These are phyloP conservation scores for Salpingus planirostris DNA, from an alignment of 2,888 invertebrate species.

Conservation along the genomic window DNA sequence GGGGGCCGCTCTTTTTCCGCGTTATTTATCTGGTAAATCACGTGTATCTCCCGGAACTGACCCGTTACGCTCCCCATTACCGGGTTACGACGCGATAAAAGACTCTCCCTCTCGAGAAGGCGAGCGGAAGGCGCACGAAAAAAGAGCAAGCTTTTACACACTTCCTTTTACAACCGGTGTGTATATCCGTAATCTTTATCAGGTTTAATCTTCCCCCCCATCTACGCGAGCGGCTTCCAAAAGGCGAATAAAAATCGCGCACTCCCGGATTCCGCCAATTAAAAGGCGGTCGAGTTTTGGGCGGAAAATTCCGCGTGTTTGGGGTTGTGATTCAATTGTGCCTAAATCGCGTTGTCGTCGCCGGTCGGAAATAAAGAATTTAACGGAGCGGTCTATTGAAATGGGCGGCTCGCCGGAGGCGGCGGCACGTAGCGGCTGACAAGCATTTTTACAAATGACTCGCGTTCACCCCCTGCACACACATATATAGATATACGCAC, in stretches of 20 bases:
- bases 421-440: too few relatives aligned
- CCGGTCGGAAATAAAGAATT: conserved; percentile 18
- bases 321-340: conserved; percentile 10
- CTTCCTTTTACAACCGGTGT: conserved; percentile 15
- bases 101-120: conserved; percentile 26
- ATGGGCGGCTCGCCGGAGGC: conserved; percentile 22
- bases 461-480: conserved; percentile 26
- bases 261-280: too few relatives aligned
- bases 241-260: conserved; percentile 3
- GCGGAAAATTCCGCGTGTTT: conserved; percentile 11
- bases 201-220: conserved; percentile 12
- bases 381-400: conserved; percentile 23
- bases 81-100: conserved; percentile 37
- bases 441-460: conserved; percentile 40
- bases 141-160: conserved; percentile 25
- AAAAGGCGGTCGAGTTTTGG: too few relatives aligned
- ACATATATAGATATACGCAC: conserved; percentile 21
- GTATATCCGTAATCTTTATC: conserved; percentile 14
- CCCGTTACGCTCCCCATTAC: conserved; percentile 35
- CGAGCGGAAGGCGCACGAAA: conserved; percentile 14
- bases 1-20: too few relatives aligned
- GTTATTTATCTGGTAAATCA: conserved; percentile 33
- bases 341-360: too few relatives aligned
- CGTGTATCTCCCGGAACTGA: conserved; percentile 38
- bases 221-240: too few relatives aligned